Percentiles rank a stretch among this genome's conserved stretches.
Evolutionary conservation across 1,140 invertebrate species (phyloP).

Genomic region (Camponotus floridanus): DNA sequence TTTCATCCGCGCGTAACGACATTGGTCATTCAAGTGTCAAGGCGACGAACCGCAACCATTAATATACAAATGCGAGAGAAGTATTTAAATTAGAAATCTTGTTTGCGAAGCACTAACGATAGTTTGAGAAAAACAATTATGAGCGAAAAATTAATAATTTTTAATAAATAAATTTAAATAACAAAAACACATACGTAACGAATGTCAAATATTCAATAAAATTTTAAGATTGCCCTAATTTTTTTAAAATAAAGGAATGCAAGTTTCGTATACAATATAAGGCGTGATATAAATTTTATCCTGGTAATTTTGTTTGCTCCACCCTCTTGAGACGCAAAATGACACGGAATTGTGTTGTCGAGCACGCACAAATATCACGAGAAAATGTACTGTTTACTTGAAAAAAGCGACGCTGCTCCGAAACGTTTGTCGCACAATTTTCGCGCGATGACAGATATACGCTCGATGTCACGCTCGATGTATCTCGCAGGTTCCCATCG

Average conservation of each 20-base stretch:
- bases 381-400: background rate
- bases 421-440: background rate
- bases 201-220: too few species aligned
- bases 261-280: too few species aligned
- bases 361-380: background rate
- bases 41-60: background rate
- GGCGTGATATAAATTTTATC: too few species aligned
- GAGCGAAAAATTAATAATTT: background rate
- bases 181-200: too few species aligned
- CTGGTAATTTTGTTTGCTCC: background rate
- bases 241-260: too few species aligned
- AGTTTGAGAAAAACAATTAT: background rate
- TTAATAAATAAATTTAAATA: background rate
- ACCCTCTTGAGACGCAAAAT: background rate
- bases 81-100: too few species aligned
- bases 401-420: background rate
- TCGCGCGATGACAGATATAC: constrained; percentile 15
- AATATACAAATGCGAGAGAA: background rate
- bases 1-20: background rate
- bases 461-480: constrained; percentile 32
- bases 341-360: background rate
- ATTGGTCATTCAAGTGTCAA: constrained; percentile 18
- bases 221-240: too few species aligned
- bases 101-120: too few species aligned
- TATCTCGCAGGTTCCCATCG: constrained; percentile 36